Evolutionary conservation across 2,888 invertebrate genomes (phyloP).

Genomic region (Drosophila neotestacea): DNA sequence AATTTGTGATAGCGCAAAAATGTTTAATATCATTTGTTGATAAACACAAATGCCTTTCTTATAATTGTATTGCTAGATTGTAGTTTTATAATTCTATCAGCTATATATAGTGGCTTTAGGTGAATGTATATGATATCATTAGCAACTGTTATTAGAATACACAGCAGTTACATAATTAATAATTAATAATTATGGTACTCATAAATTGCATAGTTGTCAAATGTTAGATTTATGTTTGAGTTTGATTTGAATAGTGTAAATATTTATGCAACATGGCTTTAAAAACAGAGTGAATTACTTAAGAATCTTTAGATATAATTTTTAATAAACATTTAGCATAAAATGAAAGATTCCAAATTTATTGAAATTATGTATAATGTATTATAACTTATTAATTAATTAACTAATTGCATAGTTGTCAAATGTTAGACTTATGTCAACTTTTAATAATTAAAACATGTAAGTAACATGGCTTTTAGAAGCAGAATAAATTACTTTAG

Average conservation of each 20-base stretch:
- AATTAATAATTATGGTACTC: background rate
- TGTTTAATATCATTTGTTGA: conserved; percentile 47
- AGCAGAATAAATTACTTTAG: too few relatives aligned
- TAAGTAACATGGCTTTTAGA: too few relatives aligned
- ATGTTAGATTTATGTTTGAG: background rate
- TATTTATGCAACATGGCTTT: too few relatives aligned
- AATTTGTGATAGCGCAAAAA: conserved; percentile 61
- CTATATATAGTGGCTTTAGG: background rate
- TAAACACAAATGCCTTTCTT: conserved; percentile 30
- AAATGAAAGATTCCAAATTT: too few relatives aligned
- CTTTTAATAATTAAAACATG: too few relatives aligned
- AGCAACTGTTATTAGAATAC: background rate
- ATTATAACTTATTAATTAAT: conserved; percentile 3
- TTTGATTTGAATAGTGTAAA: too few relatives aligned
- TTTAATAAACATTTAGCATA: too few relatives aligned
- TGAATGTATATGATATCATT: background rate
- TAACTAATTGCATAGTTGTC: background rate
- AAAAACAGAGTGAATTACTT: too few relatives aligned
- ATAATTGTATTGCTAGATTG: conserved; percentile 9
- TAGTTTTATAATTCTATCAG: background rate
- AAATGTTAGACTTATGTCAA: background rate
- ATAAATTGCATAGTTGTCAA: background rate
- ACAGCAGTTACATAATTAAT: conserved; percentile 7
- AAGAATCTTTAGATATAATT: too few relatives aligned
- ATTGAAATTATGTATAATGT: too few relatives aligned